Percentiles rank a stretch among this genome's conserved stretches.
Evolutionary conservation across 1,140 invertebrate species (phyloP).

Genomic region (Sipha flava): DNA sequence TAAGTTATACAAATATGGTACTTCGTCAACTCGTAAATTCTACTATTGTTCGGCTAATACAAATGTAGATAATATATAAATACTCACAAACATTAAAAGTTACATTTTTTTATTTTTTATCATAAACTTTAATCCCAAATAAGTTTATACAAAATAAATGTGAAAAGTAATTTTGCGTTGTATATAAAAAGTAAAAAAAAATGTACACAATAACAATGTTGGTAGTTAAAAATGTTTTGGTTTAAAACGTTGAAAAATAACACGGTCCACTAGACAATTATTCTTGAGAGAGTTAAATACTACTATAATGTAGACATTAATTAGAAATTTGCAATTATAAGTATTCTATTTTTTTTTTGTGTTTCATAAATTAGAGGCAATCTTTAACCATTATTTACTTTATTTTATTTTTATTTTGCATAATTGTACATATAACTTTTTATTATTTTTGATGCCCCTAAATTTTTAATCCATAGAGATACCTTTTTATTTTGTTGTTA

Average conservation of each 20-base stretch:
- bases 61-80: no score
- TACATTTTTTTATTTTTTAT: no score
- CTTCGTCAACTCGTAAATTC: no score
- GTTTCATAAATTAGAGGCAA: neutral
- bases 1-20: no score
- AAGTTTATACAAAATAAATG: neutral
- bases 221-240: neutral
- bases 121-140: no score
- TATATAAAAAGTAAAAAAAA: neutral
- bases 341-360: neutral
- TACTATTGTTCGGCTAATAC: no score
- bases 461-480: neutral
- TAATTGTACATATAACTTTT: neutral
- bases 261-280: neutral
- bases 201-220: neutral
- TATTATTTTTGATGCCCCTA: neutral
- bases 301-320: neutral
- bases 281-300: slow-evolving; percentile 8
- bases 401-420: no score
- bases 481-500: neutral
- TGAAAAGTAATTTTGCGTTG: neutral
- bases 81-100: no score
- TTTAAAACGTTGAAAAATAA: slow-evolving; percentile 21
- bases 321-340: slow-evolving; percentile 2
- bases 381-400: neutral